These are phyloP conservation scores for Mythimna pallens DNA, from an alignment of 2,888 invertebrate species.

Conservation along the genomic window DNA sequence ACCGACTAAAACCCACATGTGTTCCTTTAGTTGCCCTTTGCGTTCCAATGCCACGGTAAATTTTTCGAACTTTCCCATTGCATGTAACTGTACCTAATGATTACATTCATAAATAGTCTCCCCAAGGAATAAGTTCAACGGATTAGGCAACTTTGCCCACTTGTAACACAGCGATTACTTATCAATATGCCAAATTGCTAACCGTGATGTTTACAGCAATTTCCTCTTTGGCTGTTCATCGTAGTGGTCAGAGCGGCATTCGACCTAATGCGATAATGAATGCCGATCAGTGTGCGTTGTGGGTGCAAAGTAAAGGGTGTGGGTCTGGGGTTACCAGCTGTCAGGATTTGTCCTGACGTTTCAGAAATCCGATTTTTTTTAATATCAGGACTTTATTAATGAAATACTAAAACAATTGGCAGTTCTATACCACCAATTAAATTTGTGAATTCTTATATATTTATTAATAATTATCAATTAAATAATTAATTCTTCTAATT, in stretches of 20 bases:
- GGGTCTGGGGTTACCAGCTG: background rate
- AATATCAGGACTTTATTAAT: background rate
- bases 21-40: too few relatives aligned
- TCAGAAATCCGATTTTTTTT: background rate
- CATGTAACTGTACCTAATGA: too few relatives aligned
- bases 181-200: slow-evolving; percentile 10
- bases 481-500: too few relatives aligned
- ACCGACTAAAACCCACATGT: too few relatives aligned
- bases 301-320: background rate
- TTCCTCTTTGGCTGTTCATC: slow-evolving; percentile 25
- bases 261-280: slow-evolving; percentile 36
- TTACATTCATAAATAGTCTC: too few relatives aligned
- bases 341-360: background rate
- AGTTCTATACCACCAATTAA: background rate
- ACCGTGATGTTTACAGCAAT: slow-evolving; percentile 36
- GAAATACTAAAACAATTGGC: background rate
- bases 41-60: too few relatives aligned
- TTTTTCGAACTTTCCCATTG: too few relatives aligned
- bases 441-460: too few relatives aligned
- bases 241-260: slow-evolving; percentile 29
- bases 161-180: slow-evolving; percentile 10
- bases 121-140: background rate
- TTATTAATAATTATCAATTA: too few relatives aligned
- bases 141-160: background rate
- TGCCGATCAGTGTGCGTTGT: slow-evolving; percentile 17